Evolutionary conservation across 2,797 vertebrate species (phyloP).

Genomic region (Erethizon dorsatum): DNA sequence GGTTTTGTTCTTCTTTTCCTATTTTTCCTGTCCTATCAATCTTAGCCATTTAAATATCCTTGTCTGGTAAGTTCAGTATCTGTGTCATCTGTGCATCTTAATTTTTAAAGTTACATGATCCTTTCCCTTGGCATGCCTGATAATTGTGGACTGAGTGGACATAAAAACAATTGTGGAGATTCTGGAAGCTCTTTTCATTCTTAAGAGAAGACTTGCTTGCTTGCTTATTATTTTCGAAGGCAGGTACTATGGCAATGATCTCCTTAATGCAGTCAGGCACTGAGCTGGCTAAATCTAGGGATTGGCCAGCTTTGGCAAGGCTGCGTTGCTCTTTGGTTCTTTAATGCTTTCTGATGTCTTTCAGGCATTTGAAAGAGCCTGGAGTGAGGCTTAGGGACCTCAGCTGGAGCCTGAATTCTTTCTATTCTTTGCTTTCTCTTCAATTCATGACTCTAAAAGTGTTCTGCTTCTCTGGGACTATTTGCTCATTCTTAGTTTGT

Average conservation of each 20-base stretch:
- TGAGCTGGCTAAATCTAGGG: neutral
- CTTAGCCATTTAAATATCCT: slow-evolving; percentile 24
- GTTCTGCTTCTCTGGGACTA: neutral
- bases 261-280: neutral
- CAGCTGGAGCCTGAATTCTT: slow-evolving; percentile 2
- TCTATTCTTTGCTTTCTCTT: slow-evolving; percentile 11
- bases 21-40: neutral
- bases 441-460: neutral
- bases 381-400: neutral
- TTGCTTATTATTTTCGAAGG: neutral
- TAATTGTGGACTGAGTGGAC: neutral
- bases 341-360: neutral
- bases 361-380: neutral
- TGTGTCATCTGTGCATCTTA: slow-evolving; percentile 11
- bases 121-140: neutral
- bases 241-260: neutral
- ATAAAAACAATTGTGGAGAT: neutral
- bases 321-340: neutral
- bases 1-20: neutral
- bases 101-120: neutral
- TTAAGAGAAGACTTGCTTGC: neutral
- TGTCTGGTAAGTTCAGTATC: neutral
- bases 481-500: slow-evolving; percentile 8
- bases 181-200: neutral
- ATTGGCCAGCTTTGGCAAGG: neutral